Evolutionary conservation across 2,797 vertebrate genomes (phyloP), one percentile per base, ranked within the genome.

Genomic region (Aplochiton taeniatus): DNA sequence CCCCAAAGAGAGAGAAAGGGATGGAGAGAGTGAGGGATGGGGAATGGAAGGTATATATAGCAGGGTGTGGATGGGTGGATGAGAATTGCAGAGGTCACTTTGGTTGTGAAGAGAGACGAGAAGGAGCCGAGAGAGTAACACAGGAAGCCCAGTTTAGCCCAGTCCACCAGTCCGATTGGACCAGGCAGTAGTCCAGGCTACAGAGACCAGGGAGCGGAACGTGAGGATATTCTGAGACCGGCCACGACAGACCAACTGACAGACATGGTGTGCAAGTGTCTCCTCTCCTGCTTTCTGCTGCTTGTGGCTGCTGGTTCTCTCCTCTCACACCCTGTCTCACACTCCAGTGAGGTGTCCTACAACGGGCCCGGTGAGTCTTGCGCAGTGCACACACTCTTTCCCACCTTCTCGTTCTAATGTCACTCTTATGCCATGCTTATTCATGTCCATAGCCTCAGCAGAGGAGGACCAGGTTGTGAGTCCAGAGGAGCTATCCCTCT

Each of bases 381-480:
- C 11, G 14, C 14, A 16, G 13, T 16, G 19, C 11, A 18, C 14
- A 16, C 19, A 20, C 12, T 1, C 31, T 18, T 8, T 44, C 31
- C n/a, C 42, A 47, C 46, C n/a, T 16, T n/a, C 48, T 18, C 48
- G 44, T 48, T 12, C n/a, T 19, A 13, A 7, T 14, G 10, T 11
- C 18, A 8, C 53, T 12, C 20, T 46, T 5, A 53, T 41, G 42
- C 4, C 18, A 50, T 31, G 59, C 31, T 12, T 6, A 20, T 1
- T 31, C 8, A 45, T 48, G 0, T 31, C 61, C 46, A 41, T 46
- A 72, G 74, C 64, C n/a, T 63, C 73, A 18, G 47, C 49, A 11
- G 80, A 77, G 58, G 80, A 80, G 18, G 74, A 77, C 19, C 75
- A 65, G 59, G 55, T 20, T 18, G 42, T 62, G 56, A 71, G 50